Base-by-base conservation (phyloP, 1,140 invertebrate species). In the Phthorimaea operculella region DNA sequence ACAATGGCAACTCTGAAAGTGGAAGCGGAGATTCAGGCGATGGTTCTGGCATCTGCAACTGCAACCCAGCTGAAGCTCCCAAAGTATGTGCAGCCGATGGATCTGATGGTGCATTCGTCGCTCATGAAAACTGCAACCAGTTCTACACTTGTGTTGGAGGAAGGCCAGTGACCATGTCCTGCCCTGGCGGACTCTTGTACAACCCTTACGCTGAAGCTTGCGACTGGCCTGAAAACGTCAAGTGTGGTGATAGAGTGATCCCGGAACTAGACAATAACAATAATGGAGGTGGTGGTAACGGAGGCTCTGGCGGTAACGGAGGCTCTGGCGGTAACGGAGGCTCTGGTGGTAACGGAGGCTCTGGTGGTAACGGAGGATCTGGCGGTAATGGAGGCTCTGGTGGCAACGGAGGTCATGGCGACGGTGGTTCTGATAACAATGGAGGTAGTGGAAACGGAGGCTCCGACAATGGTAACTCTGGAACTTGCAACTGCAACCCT, bases 301-400 rank as follows among this genome's bases (percentile, higher is more conserved):
- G 55, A 11, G 58, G 42, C 10, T 66, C 66, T 9, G 62, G 69
- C 12, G 64, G 63, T 0, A 72, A 62, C 61, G 6, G 39, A n/a
- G n/a, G 14, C 11, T 28, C 12, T 1, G 21, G 10, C 3, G 49
- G 28, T 10, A 51, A 48, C 15, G 45, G 45, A 1, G 45, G 10
- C 10, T 7, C 6, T 17, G 15, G n/a, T n/a, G n/a, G 34, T 11
- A 44, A 54, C 11, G 45, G 36, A 18, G 49, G 47, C 15, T 56
- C 28, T 16, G 48, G 34, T n/a, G n/a, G n/a, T n/a, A 44, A 51
- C 14, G 55, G 34, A n/a, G 47, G 50, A 6, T 14, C 12, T 12
- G 55, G 51, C 17, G 33, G 33, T 11, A 34, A 34, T 45, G 44
- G 15, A 8, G 44, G 14, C 44, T 17, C 44, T 14, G n/a, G n/a